Evolutionary conservation across 2,888 invertebrate species (phyloP), one percentile per base, ranked within the genome.

Genomic region (Ariolimax columbianus): DNA sequence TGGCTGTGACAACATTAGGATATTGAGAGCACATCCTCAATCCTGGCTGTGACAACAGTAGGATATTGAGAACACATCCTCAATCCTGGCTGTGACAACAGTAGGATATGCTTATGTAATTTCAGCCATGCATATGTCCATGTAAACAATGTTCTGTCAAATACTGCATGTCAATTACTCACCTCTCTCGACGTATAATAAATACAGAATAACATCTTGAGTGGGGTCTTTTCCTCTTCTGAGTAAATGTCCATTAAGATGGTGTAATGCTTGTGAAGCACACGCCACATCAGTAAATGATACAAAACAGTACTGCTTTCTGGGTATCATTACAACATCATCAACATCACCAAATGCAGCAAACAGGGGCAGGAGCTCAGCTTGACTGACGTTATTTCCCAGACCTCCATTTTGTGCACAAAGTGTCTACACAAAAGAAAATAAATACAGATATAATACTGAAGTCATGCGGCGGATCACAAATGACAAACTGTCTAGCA

Each of bases 331-430:
- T 59, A 96, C 93, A 63, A 97, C 95, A 77, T 96, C 95, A 36
- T 95, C 95, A 1, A 96, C 92, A 38, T 91, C 86, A 0, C 96
- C 96, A 93, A 95, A 95, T 83, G 95, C 91, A 7, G 94, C 91
- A 82, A 96, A 95, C 9, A 95, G 93, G 70, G 95, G 92, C 9
- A 96, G 92, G 19, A 98, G 91, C 77, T 94, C 92, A 91, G 96
- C 96, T 92, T 96, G 96, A 9, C 95, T 95, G 38, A 97, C 95
- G 9, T 97, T 97, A 89, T 97, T 97, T 2, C 96, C 97, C 86
- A 98, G 95, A 0, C 98, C 98, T 43, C 96, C 97, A 94, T 98
- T 98, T 90, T 97, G 97, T n/a, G 98, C 94, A 72, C 96, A 95
- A 75, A 97, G 90, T 92, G 96, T 95, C 97, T 97, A 93, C 63